A percentile compares a stretch with the other conserved stretches of the same genome.
phyloP scores from a whole-genome alignment of 2,797 vertebrate genomes.

The Acanthopagrus latus region DNA sequence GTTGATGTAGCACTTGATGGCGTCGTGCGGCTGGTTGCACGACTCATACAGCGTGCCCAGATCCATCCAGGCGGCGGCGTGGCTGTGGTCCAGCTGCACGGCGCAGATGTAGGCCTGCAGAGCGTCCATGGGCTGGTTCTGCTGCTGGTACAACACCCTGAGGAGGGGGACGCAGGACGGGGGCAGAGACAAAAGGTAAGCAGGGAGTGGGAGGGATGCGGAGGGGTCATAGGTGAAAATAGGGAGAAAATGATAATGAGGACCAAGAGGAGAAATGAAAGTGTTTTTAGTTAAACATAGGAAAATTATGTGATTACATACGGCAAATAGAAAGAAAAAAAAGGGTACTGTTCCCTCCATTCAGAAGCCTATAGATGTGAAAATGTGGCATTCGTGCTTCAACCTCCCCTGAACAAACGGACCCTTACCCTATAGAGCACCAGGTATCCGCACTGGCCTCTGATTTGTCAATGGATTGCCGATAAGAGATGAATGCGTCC shows the following conservation, averaged over 20 bases:
- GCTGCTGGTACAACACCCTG: slow-evolving; percentile 99
- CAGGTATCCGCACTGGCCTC: slow-evolving; percentile 99
- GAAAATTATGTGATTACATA: neutral
- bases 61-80: slow-evolving; percentile 99
- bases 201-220: no score
- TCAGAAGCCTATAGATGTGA: neutral
- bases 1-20: slow-evolving; percentile 99
- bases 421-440: slow-evolving; percentile 98
- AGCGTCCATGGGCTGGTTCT: slow-evolving; percentile 99
- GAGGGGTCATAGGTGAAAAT: no score
- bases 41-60: slow-evolving; percentile 99
- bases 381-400: neutral
- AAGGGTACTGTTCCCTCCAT: neutral
- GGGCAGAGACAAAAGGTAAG: no score
- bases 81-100: slow-evolving; percentile 99
- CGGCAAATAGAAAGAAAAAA: slow-evolving; percentile 4
- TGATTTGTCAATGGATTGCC: slow-evolving; percentile 99
- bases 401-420: neutral
- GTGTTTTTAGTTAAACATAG: neutral
- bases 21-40: slow-evolving; percentile 99
- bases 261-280: neutral
- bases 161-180: neutral
- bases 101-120: slow-evolving; percentile 99
- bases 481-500: slow-evolving; percentile 99
- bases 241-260: neutral